Percentiles rank a stretch among this genome's conserved stretches.
Evolutionary conservation across 1,140 invertebrate genomes (phyloP).

Genomic region (Zaprionus davidi): DNA sequence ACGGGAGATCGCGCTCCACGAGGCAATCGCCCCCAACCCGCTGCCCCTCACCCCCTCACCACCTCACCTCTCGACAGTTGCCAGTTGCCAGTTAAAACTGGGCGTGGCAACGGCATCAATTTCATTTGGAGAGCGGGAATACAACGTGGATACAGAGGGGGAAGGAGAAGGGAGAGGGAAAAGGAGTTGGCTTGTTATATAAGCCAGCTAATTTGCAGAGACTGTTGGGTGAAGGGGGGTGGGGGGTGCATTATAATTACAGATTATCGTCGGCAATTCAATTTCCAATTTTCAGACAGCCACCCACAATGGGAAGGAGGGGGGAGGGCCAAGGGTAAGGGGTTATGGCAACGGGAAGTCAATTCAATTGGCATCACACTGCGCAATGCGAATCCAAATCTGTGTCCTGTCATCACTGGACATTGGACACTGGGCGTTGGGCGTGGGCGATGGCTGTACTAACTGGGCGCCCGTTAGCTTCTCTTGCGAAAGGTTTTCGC

Average conservation of each 20-base stretch:
- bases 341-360: not conserved
- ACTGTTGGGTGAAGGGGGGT: not conserved
- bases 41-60: not conserved
- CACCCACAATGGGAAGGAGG: not conserved
- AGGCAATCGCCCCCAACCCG: not conserved
- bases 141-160: not conserved
- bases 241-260: conserved; percentile 59
- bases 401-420: not conserved
- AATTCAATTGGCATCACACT: not conserved
- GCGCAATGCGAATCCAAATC: not conserved
- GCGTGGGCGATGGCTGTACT: conserved; percentile 8
- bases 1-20: conserved; percentile 29
- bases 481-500: conserved; percentile 27
- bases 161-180: not conserved
- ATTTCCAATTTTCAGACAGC: conserved; percentile 19
- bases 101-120: conserved; percentile 50
- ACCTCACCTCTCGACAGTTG: not conserved
- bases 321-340: not conserved
- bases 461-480: not conserved
- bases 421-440: not conserved
- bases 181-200: conserved; percentile 29
- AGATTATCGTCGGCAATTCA: conserved; percentile 53
- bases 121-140: not conserved
- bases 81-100: conserved; percentile 4
- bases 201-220: conserved; percentile 29